Percentiles rank a stretch among this genome's conserved stretches.
phyloP scores from a whole-genome alignment of 2,113 vertebrate species.

The Alectura lathami region DNA sequence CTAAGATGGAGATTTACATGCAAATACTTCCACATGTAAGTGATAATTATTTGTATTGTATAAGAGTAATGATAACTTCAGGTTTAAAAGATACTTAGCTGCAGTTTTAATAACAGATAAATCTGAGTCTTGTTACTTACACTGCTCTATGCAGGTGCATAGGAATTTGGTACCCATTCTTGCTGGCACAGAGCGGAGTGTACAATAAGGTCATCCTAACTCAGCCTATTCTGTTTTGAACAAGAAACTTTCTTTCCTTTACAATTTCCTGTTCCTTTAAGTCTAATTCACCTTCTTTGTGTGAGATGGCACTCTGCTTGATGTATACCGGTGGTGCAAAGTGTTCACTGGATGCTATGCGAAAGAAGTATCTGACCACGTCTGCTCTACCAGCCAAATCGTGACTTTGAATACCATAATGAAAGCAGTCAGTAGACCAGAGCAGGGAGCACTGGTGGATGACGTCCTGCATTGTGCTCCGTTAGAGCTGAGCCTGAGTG shows the following conservation, averaged over 20 bases:
- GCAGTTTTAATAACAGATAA: background rate
- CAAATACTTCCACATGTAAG: background rate
- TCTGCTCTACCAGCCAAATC: background rate
- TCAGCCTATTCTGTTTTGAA: background rate
- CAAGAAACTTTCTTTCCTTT: background rate
- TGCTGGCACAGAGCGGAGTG: background rate
- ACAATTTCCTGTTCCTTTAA: background rate
- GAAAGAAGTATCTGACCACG: background rate
- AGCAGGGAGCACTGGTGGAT: background rate
- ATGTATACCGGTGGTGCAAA: background rate
- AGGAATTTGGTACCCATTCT: background rate
- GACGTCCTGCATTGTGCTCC: background rate
- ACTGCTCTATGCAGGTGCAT: background rate
- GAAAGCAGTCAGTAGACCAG: background rate
- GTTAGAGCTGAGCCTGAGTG: background rate
- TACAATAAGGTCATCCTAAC: background rate
- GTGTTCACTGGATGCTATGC: background rate
- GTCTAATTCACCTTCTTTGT: background rate
- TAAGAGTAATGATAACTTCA: background rate
- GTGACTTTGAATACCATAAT: background rate
- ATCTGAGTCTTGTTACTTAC: background rate
- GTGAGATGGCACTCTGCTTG: background rate
- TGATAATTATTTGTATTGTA: background rate
- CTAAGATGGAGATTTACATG: background rate
- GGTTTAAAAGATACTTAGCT: background rate